Conservation (phyloP, 1,140 invertebrate genomes). For the Ostrea denselamellosa region DNA sequence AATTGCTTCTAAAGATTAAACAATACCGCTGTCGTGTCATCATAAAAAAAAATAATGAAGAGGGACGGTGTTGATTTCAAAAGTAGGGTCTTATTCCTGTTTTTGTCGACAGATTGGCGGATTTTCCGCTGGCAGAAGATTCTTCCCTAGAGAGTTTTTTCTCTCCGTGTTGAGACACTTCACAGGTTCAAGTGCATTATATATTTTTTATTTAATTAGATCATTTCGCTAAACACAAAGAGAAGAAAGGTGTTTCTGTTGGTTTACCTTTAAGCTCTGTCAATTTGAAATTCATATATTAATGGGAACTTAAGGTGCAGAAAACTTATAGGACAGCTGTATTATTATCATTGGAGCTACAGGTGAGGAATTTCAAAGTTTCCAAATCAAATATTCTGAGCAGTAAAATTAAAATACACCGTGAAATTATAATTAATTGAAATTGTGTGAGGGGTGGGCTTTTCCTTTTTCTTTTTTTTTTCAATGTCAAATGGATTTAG, state of each 20-base stretch:
- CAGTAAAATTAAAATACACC: not conserved
- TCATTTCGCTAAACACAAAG: conserved; percentile 11
- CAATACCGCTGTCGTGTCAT: not conserved
- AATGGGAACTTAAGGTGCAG: conserved; percentile 12
- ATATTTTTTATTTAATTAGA: conserved; percentile 34
- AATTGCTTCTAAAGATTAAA: conserved; percentile 7
- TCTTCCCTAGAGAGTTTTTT: not conserved
- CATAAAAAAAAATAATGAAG: not conserved
- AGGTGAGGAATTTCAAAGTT: conserved; percentile 15
- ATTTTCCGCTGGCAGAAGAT: not conserved
- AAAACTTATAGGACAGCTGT: not conserved
- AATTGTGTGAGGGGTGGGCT: not conserved
- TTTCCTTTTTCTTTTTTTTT: too few relatives aligned
- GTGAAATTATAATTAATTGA: not conserved
- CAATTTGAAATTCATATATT: not conserved
- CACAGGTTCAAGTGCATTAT: not conserved
- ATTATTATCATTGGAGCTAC: not conserved
- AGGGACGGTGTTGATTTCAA: not conserved
- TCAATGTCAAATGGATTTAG: not conserved
- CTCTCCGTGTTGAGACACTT: not conserved
- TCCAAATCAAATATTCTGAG: not conserved
- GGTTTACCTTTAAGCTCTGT: not conserved
- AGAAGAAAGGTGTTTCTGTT: not conserved
- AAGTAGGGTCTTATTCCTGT: not conserved
- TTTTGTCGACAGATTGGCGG: not conserved